Evolutionary conservation across 2,888 invertebrate genomes (phyloP).

Genomic region (Meliscaeva auricollis): DNA sequence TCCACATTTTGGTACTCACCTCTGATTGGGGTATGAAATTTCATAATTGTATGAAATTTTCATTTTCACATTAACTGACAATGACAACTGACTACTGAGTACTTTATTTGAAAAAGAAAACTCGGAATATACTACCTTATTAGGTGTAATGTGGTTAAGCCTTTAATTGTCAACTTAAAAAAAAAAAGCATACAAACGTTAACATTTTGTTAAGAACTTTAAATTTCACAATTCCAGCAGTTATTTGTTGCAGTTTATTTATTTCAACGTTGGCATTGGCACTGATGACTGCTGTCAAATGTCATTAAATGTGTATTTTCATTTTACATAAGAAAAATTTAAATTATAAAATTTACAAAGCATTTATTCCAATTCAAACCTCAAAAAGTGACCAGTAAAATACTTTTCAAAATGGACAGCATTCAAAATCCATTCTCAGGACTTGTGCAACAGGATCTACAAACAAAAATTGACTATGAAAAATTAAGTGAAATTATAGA

Average conservation of each 20-base stretch:
- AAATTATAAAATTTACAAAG: neutral
- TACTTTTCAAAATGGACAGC: constrained; percentile 41
- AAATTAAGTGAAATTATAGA: constrained; percentile 85
- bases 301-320: constrained; percentile 23
- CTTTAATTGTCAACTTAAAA: no score
- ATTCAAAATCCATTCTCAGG: constrained; percentile 64
- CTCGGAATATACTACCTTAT: no score
- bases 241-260: neutral
- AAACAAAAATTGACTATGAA: constrained; percentile 7
- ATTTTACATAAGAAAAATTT: constrained; percentile 31
- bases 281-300: neutral
- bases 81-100: no score
- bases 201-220: neutral
- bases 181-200: no score
- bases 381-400: neutral
- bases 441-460: constrained; percentile 53
- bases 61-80: no score
- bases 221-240: neutral
- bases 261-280: neutral
- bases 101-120: no score
- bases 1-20: no score
- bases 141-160: no score
- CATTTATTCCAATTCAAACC: neutral
- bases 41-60: no score
- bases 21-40: no score